phyloP scores from a whole-genome alignment of 2,888 invertebrate genomes.

The Epiperipatus broadwayi region DNA sequence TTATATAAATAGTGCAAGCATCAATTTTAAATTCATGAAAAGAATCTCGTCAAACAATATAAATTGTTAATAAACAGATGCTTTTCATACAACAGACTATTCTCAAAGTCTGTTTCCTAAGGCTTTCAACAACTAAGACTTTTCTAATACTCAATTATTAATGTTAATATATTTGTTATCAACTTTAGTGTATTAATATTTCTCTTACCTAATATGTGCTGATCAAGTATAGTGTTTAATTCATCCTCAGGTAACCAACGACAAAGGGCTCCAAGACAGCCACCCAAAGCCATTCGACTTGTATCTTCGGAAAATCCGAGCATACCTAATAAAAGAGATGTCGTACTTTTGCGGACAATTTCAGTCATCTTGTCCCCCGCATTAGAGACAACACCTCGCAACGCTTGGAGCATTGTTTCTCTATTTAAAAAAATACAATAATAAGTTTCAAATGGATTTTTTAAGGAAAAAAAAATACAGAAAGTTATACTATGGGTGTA shows the following conservation, averaged over 20 bases:
- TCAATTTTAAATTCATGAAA: too few species aligned
- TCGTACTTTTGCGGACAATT: conserved; percentile 46
- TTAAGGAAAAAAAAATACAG: conserved; percentile 7
- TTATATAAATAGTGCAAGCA: too few species aligned
- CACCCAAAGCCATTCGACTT: conserved; percentile 59
- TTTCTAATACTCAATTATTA: too few species aligned
- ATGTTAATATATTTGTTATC: too few species aligned
- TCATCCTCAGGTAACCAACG: conserved; percentile 51
- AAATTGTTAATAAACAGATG: too few species aligned
- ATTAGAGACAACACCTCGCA: conserved; percentile 60
- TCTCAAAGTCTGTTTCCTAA: too few species aligned
- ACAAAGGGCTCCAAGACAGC: conserved; percentile 68
- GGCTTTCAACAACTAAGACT: too few species aligned
- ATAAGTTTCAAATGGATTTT: too few species aligned
- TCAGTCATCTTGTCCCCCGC: conserved; percentile 78
- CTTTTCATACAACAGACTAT: too few species aligned
- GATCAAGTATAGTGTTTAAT: conserved; percentile 47
- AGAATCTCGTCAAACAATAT: too few species aligned
- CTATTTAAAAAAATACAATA: conserved; percentile 29
- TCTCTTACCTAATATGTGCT: conserved; percentile 51
- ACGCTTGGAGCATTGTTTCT: conserved; percentile 79
- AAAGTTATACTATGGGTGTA: background rate
- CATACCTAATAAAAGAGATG: conserved; percentile 38
- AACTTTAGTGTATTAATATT: too few species aligned
- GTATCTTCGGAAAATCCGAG: conserved; percentile 47